Evolutionary conservation across 2,113 vertebrate genomes (phyloP).

Genomic region (Lontra canadensis): DNA sequence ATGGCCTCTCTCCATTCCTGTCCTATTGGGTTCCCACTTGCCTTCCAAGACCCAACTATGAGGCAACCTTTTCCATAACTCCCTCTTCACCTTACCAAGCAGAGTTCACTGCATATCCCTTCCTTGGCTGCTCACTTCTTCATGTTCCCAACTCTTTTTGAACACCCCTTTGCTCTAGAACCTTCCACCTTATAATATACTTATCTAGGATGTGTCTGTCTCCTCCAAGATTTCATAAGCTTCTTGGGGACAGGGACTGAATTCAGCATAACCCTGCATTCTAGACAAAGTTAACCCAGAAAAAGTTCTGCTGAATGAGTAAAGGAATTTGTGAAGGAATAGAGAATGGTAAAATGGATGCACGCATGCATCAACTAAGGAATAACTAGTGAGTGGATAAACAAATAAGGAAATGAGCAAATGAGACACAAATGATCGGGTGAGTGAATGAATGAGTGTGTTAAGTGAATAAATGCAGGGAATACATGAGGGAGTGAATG

Average conservation of each 20-base stretch:
- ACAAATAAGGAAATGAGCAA: not conserved
- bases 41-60: not conserved
- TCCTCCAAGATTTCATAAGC: not conserved
- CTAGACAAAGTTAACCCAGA: not conserved
- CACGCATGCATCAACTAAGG: not conserved
- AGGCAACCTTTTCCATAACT: not conserved
- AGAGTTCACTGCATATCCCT: not conserved
- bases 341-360: not conserved
- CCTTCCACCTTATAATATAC: not conserved
- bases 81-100: not conserved
- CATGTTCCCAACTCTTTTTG: not conserved
- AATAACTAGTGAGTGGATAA: not conserved
- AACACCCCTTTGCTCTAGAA: not conserved
- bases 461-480: not conserved
- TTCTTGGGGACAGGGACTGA: not conserved
- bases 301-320: not conserved
- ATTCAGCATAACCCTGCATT: not conserved
- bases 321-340: not conserved
- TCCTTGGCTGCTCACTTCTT: not conserved
- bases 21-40: not conserved
- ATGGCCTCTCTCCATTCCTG: not conserved
- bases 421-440: not conserved
- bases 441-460: not conserved
- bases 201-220: not conserved
- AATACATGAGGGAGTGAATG: not conserved